Conservation (phyloP, 1,140 invertebrate species). For the Thaumetopoea pityocampa region DNA sequence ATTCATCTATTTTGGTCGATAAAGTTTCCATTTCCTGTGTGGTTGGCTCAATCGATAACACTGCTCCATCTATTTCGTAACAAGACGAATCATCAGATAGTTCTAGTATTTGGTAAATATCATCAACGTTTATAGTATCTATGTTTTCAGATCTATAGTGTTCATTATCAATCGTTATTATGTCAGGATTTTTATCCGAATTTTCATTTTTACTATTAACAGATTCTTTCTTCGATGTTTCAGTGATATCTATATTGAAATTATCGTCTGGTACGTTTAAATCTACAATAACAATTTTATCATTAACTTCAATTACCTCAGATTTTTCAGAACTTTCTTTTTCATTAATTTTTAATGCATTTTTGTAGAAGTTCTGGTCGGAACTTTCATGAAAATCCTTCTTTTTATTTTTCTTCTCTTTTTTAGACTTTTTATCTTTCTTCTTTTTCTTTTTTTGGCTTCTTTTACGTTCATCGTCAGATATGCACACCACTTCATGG, state of each 20-base stretch:
- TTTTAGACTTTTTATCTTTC: conserved; percentile 47
- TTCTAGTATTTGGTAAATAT: conserved; percentile 57
- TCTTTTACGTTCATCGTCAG: conserved; percentile 41
- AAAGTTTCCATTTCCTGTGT: conserved; percentile 59
- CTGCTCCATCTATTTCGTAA: conserved; percentile 57
- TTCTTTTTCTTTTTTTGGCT: conserved; percentile 41
- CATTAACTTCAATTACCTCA: too few relatives aligned
- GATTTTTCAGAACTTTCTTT: conserved; percentile 9
- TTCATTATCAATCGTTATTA: background rate
- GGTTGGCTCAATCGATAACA: conserved; percentile 64
- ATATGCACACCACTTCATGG: conserved; percentile 45
- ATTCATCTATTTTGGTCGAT: conserved; percentile 68
- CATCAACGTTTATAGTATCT: conserved; percentile 17
- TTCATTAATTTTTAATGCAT: conserved; percentile 2
- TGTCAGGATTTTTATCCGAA: background rate
- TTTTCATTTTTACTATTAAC: conserved; percentile 2
- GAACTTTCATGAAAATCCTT: conserved; percentile 20
- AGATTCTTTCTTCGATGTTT: too few relatives aligned
- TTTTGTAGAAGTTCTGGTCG: conserved; percentile 52
- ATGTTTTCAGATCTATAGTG: conserved; percentile 5
- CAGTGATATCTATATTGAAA: too few relatives aligned
- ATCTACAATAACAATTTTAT: too few relatives aligned
- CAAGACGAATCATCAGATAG: conserved; percentile 67
- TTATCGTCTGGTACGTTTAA: too few relatives aligned
- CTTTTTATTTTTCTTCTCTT: conserved; percentile 23